Base-by-base conservation (phyloP, 2,113 vertebrate genomes). In the Limnothrissa miodon region DNA sequence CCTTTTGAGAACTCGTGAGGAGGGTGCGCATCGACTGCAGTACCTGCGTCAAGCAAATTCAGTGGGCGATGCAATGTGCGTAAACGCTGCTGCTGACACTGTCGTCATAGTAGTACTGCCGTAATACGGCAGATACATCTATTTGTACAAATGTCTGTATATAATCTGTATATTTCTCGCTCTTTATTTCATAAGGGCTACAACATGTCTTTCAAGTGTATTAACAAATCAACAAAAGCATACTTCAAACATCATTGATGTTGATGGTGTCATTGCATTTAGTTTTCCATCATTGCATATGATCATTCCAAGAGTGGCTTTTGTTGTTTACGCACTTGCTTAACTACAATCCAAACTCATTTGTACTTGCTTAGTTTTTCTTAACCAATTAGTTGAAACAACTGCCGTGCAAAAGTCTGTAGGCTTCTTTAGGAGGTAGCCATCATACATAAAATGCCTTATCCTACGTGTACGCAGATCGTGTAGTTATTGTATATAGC, bases 401-500 rank as follows among this genome's bases (percentile, higher is more conserved):
- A 36, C 66, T 36, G 66, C 15, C 66, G 66, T 33, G 29, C 66
- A 36, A 33, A 74, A 33, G 66, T 74, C 66, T 74, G 66, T 74
- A 74, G 66, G 66, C 33, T 66, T 66, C 59, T 33, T n/a, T 66
- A 66, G 29, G 59, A 3, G 66, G 29, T 29, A 17, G 66, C 66
- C 87, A 81, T 89, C 89, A 87, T 87, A 82, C 80, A 87, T 87
- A 39, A 78, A 88, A 87, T 90, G 92, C 93, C 89, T 92, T 93
- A 91, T 90, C 82, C 39, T 78, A 78, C 82, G 81, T 86, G 39
- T 86, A 85, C 91, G 85, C 79, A 88, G 86, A 81, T 25, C 19
- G 23, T 81, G 36, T 80, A 21, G n/a, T 36, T 39, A 62, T 81
- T 82, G 79, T 45, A 78, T 70, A 46, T 70, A 84, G 42, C 42